Conservation (phyloP, 2,797 vertebrate genomes). For the Babyrousa celebensis region DNA sequence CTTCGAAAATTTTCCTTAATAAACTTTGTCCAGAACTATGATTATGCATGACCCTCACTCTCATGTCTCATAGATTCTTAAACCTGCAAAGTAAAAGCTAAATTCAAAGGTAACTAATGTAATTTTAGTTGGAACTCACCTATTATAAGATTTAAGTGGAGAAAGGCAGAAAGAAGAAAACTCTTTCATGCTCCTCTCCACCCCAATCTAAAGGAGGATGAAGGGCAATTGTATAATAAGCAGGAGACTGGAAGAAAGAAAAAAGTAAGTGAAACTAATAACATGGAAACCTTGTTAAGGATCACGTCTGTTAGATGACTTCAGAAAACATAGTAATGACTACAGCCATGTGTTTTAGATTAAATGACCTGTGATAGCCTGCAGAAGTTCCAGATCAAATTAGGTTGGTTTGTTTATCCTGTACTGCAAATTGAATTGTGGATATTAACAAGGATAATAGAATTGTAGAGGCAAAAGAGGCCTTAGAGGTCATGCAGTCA, state of each 20-base stretch:
- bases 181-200: slow-evolving; percentile 8
- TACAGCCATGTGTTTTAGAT: slow-evolving; percentile 83
- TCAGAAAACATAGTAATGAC: slow-evolving; percentile 75
- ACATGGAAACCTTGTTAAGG: slow-evolving; percentile 73
- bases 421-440: slow-evolving; percentile 84
- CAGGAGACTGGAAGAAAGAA: slow-evolving; percentile 62
- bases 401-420: slow-evolving; percentile 87
- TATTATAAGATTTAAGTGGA: slow-evolving; percentile 61
- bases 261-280: slow-evolving; percentile 62
- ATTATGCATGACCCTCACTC: neutral
- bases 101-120: slow-evolving; percentile 23
- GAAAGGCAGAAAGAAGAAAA: slow-evolving; percentile 64
- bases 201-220: slow-evolving; percentile 59
- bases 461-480: slow-evolving; percentile 80
- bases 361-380: slow-evolving; percentile 86
- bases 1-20: slow-evolving; percentile 54
- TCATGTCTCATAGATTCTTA: slow-evolving; percentile 47
- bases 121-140: slow-evolving; percentile 17
- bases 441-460: slow-evolving; percentile 86
- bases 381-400: slow-evolving; percentile 87
- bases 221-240: slow-evolving; percentile 67
- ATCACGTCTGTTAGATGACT: slow-evolving; percentile 75
- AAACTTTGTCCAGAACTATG: slow-evolving; percentile 51
- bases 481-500: slow-evolving; percentile 75
- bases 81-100: slow-evolving; percentile 36